A percentile compares a stretch with the other conserved stretches of the same genome.
phyloP scores from a whole-genome alignment of 2,888 invertebrate genomes.

The Ophonus ardosiacus region DNA sequence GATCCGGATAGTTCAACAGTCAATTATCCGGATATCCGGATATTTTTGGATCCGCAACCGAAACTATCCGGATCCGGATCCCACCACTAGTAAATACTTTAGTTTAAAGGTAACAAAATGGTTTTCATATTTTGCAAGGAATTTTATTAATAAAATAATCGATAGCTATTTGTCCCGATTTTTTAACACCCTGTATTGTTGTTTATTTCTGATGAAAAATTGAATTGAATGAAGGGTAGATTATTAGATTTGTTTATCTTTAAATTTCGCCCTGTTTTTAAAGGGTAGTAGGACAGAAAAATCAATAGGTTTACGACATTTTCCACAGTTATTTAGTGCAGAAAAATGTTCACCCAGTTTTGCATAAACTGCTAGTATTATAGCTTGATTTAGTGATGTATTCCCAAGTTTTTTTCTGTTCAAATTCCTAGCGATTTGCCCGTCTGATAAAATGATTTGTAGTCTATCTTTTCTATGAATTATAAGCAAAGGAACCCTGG shows the following conservation, averaged over 20 bases:
- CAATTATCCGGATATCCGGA: no score
- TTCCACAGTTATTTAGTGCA: not conserved
- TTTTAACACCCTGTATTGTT: no score
- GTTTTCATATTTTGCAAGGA: no score
- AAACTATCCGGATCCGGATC: no score
- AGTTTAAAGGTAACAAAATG: no score
- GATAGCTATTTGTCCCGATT: no score
- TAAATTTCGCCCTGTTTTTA: not conserved
- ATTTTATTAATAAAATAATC: no score
- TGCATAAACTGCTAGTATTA: no score
- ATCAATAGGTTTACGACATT: not conserved
- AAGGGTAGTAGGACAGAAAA: not conserved
- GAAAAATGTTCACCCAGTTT: not conserved
- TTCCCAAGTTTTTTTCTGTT: not conserved
- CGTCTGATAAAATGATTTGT: slow-evolving; percentile 51
- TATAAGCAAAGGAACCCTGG: not conserved
- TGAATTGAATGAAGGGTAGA: not conserved
- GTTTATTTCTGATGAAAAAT: not conserved
- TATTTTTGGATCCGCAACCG: no score
- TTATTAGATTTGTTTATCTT: not conserved
- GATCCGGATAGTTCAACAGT: no score
- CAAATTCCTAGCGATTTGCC: not conserved
- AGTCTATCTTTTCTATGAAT: slow-evolving; percentile 13
- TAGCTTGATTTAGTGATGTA: not conserved
- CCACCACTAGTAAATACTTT: no score